Evolutionary conservation across 2,113 vertebrate species (phyloP).

Genomic region (Mesembrinibis cayennensis): DNA sequence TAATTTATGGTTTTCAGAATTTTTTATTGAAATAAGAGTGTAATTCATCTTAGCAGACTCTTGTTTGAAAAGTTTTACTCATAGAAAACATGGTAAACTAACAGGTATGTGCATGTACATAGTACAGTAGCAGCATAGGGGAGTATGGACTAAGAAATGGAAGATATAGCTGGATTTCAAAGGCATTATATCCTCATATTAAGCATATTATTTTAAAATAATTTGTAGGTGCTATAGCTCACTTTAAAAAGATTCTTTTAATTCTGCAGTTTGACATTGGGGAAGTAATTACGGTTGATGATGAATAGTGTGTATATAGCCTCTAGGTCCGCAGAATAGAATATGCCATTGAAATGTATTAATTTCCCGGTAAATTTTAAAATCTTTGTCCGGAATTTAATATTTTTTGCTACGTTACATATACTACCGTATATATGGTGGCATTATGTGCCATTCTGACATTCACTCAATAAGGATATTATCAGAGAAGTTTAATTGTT

Average conservation of each 20-base stretch:
- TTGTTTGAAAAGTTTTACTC: background rate
- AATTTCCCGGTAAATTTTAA: background rate
- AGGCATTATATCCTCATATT: background rate
- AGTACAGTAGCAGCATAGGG: background rate
- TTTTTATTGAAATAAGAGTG: background rate
- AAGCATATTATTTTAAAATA: background rate
- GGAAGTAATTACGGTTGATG: background rate
- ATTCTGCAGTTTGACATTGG: background rate
- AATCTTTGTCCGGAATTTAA: background rate
- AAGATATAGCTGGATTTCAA: background rate
- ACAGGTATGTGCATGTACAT: background rate
- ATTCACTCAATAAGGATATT: background rate
- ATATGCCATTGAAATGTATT: background rate
- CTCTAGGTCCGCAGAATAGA: background rate
- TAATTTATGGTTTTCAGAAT: background rate
- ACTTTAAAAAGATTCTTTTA: background rate
- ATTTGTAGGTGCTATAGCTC: background rate
- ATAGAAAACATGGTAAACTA: background rate
- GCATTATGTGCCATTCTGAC: background rate
- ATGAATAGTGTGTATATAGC: accelerated
- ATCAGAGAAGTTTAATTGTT: background rate
- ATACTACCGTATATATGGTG: too few species aligned
- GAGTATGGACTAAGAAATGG: background rate
- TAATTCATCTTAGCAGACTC: background rate
- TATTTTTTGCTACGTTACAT: background rate